A percentile compares a stretch with the other conserved stretches of the same genome.
Conservation (phyloP, 2,888 invertebrate genomes). For the Uloborus plumipes region DNA sequence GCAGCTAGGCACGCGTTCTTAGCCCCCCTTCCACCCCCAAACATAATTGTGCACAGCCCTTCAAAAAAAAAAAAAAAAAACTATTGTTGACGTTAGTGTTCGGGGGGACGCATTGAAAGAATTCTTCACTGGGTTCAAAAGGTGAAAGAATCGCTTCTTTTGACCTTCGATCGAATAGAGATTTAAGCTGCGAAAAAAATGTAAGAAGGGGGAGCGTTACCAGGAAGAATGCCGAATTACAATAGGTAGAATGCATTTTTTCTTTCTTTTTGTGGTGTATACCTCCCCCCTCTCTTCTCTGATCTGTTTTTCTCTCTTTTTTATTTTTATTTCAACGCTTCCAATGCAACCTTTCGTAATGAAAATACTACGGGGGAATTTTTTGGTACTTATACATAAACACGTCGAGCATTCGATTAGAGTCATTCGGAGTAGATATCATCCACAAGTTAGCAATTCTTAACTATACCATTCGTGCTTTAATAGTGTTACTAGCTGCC, state of each 20-base stretch:
- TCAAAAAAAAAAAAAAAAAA: not conserved
- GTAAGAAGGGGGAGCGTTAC: not conserved
- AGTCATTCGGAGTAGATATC: too few relatives aligned
- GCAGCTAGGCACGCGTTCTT: conserved; percentile 21
- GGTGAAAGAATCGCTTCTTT: conserved; percentile 34
- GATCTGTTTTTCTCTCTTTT: too few relatives aligned
- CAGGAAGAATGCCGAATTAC: conserved; percentile 9
- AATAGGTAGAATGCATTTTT: too few relatives aligned
- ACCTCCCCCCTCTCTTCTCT: too few relatives aligned
- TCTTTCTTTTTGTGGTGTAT: too few relatives aligned
- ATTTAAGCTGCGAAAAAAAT: conserved; percentile 13
- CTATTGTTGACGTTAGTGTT: not conserved
- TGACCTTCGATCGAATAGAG: conserved; percentile 27
- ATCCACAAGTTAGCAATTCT: too few relatives aligned
- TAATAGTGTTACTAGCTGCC: too few relatives aligned
- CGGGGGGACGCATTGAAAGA: too few relatives aligned
- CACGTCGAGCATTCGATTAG: too few relatives aligned
- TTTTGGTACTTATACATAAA: too few relatives aligned
- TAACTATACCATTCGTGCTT: too few relatives aligned
- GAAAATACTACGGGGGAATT: not conserved
- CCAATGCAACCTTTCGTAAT: not conserved
- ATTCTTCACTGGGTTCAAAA: conserved; percentile 29
- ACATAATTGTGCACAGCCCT: not conserved
- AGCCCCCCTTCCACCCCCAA: not conserved
- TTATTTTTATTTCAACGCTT: not conserved